Evolutionary conservation across 2,113 vertebrate species (phyloP).

Genomic region (Nothoprocta pentlandii): DNA sequence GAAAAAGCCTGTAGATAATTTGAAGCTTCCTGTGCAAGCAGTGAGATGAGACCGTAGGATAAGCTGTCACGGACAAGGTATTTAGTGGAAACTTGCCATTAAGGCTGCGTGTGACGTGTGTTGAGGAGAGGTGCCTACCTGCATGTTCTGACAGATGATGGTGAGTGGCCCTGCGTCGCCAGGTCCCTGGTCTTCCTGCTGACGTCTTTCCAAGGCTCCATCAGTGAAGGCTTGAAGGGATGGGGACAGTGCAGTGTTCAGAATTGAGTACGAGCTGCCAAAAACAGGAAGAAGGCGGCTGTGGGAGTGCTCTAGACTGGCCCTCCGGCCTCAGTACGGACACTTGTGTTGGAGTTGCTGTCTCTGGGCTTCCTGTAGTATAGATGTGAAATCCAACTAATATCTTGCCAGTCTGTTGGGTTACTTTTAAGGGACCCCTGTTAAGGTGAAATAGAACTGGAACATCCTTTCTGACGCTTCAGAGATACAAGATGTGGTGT

Average conservation of each 20-base stretch:
- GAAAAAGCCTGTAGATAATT: neutral
- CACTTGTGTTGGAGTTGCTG: neutral
- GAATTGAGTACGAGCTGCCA: constrained; percentile 91
- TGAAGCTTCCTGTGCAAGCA: neutral
- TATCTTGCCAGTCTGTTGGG: neutral
- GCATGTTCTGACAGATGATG: constrained; percentile 91
- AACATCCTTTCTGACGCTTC: neutral
- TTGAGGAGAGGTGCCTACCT: constrained; percentile 73
- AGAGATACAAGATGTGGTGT: neutral
- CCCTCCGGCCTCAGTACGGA: neutral
- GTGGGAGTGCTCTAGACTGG: neutral
- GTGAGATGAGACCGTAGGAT: neutral
- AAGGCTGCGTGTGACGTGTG: neutral
- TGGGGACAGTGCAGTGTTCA: constrained; percentile 81
- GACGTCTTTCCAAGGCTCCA: constrained; percentile 83
- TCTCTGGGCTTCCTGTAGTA: neutral
- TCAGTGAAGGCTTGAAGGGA: constrained; percentile 80
- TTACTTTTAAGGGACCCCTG: neutral
- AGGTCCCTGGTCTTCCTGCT: constrained; percentile 86
- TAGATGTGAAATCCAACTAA: neutral
- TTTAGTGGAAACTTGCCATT: neutral
- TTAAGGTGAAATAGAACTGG: neutral
- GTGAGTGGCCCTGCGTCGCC: constrained; percentile 82
- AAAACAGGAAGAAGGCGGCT: neutral
- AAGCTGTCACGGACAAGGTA: fast-evolving